Evolutionary conservation across 2,888 invertebrate genomes (phyloP), one percentile per base, ranked within the genome.

Genomic region (Zele albiditarsus): DNA sequence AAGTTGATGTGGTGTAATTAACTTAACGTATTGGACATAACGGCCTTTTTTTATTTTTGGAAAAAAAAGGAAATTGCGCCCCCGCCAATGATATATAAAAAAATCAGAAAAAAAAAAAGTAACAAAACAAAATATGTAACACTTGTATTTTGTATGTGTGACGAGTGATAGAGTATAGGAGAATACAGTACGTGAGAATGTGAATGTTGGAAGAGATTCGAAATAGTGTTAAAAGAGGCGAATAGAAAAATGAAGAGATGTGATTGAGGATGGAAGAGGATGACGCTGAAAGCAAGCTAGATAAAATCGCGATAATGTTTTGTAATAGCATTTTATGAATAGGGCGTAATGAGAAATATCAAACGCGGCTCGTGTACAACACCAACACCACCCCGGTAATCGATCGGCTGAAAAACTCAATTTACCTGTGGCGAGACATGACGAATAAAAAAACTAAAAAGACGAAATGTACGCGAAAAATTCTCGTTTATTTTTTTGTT

Each of bases 361-460:
- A 42, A 67, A 67, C 42, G 66, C 28, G 57, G 60, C 67, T 46
- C 53, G 53, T 53, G 53, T 53, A 53, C 53, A 53, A 20, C 20
- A 53, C 4, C 53, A 38, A 8, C 38, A 38, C 20, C n/a, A 20
- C 20, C 49, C 60, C 62, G 42, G 46, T 46, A 63, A 67, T 62
- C 67, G 62, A 60, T 66, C 62, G 75, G 74, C 75, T 75, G 71
- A 71, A 73, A 27, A n/a, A 33, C 67, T 69, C 67, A 53, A 53
- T 53, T 53, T 53, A 71, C 62, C 73, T 67, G 58, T 71, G 68
- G 66, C 63, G 49, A 57, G 70, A 60, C 63, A 66, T 20, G 25
- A 42, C 60, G n/a, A 62, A 66, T 31, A 60, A 73, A 67, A 71
- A 23, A 58, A 49, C 28, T 25, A 65, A 69, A 38, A 74, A 67